Percentiles rank a stretch among this genome's conserved stretches.
phyloP scores from a whole-genome alignment of 2,888 invertebrate species.

The Synergus japonicus region DNA sequence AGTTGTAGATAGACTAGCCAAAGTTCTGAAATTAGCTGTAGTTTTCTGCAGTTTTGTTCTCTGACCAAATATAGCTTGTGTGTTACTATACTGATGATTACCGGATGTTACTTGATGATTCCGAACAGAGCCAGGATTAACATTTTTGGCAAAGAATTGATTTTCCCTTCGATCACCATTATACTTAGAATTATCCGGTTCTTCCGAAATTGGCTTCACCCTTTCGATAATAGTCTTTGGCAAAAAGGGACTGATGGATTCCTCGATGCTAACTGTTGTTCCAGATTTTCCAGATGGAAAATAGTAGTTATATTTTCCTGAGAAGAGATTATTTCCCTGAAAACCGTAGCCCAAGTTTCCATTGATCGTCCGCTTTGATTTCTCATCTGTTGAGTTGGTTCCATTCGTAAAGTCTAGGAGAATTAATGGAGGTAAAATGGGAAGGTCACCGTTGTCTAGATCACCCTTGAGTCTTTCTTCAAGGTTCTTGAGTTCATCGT shows the following conservation, averaged over 20 bases:
- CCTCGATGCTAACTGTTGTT: conserved; percentile 74
- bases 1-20: conserved; percentile 53
- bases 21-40: conserved; percentile 54
- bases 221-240: conserved; percentile 72
- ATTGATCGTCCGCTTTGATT: conserved; percentile 85
- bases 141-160: not conserved
- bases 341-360: conserved; percentile 86
- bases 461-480: conserved; percentile 51
- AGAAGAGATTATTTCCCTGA: conserved; percentile 77
- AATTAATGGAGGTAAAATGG: conserved; percentile 73
- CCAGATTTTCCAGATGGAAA: conserved; percentile 73
- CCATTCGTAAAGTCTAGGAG: conserved; percentile 71
- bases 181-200: conserved; percentile 42
- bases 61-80: conserved; percentile 63
- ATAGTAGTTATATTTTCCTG: conserved; percentile 70
- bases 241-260: conserved; percentile 71
- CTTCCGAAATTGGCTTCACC: conserved; percentile 59
- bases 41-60: conserved; percentile 69
- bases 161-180: not conserved
- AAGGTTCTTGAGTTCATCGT: conserved; percentile 48
- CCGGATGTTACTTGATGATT: not conserved
- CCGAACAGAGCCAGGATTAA: conserved; percentile 1
- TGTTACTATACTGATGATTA: conserved; percentile 5
- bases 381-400: conserved; percentile 68
- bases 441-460: conserved; percentile 57